phyloP scores from a whole-genome alignment of 2,113 vertebrate species.

The Psilopogon haemacephalus region DNA sequence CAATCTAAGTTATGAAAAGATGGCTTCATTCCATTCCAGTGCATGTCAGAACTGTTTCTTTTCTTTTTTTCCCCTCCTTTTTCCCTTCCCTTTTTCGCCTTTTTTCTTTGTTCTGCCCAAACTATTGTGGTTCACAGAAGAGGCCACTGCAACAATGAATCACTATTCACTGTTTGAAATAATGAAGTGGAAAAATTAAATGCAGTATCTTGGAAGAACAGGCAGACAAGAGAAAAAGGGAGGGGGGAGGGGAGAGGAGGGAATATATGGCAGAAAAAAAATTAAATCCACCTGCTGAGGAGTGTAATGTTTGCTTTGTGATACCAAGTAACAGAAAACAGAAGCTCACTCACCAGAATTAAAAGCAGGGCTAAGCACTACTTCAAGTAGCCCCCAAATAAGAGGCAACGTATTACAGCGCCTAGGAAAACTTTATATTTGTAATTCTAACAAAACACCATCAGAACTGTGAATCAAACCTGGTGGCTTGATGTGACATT shows the following conservation, averaged over 20 bases:
- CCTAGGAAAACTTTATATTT: conserved; percentile 36
- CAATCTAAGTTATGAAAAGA: conserved; percentile 45
- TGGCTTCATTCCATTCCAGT: conserved; percentile 36
- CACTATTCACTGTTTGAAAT: conserved; percentile 34
- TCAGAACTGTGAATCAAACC: conserved; percentile 40
- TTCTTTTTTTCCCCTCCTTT: background rate
- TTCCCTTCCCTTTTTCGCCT: background rate
- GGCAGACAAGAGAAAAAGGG: background rate
- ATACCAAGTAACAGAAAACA: conserved; percentile 41
- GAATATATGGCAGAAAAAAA: conserved; percentile 19
- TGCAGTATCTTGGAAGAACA: conserved; percentile 42
- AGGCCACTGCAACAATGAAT: conserved; percentile 58
- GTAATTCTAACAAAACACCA: conserved; percentile 50
- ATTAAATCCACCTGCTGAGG: conserved; percentile 35
- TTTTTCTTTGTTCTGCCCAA: conserved; percentile 34
- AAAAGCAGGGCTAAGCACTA: conserved; percentile 29
- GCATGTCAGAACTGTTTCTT: background rate
- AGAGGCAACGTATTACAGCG: background rate
- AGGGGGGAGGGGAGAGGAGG: background rate
- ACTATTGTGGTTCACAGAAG: conserved; percentile 43
- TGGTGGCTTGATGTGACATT: conserved; percentile 41
- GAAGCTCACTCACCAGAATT: background rate
- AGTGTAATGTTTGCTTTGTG: conserved; percentile 29
- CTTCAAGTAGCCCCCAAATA: conserved; percentile 29
- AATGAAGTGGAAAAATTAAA: conserved; percentile 65